phyloP scores from a whole-genome alignment of 2,888 invertebrate genomes.

The Sesamia inferens region DNA sequence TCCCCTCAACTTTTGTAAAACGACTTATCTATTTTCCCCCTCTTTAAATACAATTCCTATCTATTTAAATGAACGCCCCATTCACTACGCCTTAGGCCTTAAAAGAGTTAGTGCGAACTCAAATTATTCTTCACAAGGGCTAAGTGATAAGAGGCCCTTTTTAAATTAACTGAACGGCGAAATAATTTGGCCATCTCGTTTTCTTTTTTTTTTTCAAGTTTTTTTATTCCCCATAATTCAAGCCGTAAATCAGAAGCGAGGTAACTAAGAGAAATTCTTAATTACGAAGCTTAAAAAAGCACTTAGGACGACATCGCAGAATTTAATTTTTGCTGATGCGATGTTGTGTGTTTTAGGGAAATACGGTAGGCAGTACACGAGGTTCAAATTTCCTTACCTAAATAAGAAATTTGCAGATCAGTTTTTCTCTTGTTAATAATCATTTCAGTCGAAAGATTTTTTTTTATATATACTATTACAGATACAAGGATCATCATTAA shows the following conservation, averaged over 20 bases:
- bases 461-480: no score
- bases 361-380: neutral
- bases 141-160: constrained; percentile 72
- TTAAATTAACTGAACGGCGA: constrained; percentile 73
- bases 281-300: constrained; percentile 78
- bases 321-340: constrained; percentile 73
- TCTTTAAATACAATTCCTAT: constrained; percentile 38
- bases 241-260: constrained; percentile 80
- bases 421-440: no score
- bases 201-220: constrained; percentile 61
- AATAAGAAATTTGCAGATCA: neutral
- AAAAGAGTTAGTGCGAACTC: constrained; percentile 58
- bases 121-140: constrained; percentile 67
- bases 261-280: constrained; percentile 82
- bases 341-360: constrained; percentile 30
- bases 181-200: constrained; percentile 71
- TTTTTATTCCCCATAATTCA: constrained; percentile 75
- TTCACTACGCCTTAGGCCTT: constrained; percentile 23
- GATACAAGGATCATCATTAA: neutral
- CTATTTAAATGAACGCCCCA: constrained; percentile 40
- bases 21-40: constrained; percentile 3
- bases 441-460: no score
- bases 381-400: neutral
- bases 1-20: neutral
- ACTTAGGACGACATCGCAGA: constrained; percentile 69